phyloP scores from a whole-genome alignment of 2,113 vertebrate species.

The Trachemys scripta region DNA sequence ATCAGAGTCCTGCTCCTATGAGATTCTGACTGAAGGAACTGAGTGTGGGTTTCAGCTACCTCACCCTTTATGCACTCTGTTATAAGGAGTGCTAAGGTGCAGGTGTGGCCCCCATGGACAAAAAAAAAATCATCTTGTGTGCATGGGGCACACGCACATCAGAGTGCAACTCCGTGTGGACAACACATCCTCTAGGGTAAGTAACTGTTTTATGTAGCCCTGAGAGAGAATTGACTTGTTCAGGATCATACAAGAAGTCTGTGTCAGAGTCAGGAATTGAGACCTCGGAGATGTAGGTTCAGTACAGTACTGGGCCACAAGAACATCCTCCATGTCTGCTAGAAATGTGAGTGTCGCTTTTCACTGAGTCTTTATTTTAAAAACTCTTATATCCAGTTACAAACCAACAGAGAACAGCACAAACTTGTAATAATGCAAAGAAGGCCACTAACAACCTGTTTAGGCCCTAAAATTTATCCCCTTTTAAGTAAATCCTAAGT shows the following conservation, averaged over 20 bases:
- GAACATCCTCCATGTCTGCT: not conserved
- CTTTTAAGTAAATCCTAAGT: not conserved
- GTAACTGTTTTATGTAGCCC: not conserved
- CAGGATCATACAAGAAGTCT: not conserved
- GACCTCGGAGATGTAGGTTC: not conserved
- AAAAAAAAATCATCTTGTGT: not conserved
- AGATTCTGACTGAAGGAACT: not conserved
- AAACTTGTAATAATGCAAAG: not conserved
- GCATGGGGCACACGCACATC: not conserved
- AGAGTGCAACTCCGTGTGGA: not conserved
- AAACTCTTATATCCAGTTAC: not conserved
- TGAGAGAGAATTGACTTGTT: conserved; percentile 8
- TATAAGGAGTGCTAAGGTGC: not conserved
- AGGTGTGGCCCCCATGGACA: not conserved
- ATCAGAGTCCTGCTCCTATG: not conserved
- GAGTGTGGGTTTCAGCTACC: not conserved
- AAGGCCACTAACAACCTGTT: not conserved
- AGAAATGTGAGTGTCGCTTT: not conserved
- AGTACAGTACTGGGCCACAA: not conserved
- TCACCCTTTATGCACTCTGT: not conserved
- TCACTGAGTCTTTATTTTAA: not conserved
- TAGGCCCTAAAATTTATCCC: not conserved
- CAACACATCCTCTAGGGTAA: not conserved
- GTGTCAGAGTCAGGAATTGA: not conserved
- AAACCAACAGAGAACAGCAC: not conserved